Percentiles rank a stretch among this genome's conserved stretches.
Conservation (phyloP, 2,797 vertebrate species). For the Helostoma temminkii region DNA sequence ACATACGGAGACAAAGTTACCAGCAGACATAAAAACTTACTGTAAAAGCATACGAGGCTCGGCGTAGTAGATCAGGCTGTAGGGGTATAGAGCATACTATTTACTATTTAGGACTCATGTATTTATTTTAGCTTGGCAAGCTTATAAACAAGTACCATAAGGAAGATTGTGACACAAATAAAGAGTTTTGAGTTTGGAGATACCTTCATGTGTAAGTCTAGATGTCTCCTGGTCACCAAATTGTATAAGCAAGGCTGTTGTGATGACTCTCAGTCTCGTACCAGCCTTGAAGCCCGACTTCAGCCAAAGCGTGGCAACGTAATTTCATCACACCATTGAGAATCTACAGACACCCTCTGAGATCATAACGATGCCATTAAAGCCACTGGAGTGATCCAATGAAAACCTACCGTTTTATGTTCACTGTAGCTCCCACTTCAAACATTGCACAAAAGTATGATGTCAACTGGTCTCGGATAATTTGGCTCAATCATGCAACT, state of each 20-base stretch:
- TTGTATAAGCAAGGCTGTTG: slow-evolving; percentile 29
- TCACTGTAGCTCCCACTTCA: slow-evolving; percentile 64
- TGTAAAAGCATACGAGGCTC: slow-evolving; percentile 44
- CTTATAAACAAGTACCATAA: slow-evolving; percentile 10
- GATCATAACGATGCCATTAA: slow-evolving; percentile 78
- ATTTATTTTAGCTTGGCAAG: slow-evolving; percentile 36
- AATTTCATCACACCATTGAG: slow-evolving; percentile 75
- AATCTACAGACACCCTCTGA: slow-evolving; percentile 77
- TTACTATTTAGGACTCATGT: too few relatives aligned
- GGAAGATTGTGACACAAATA: slow-evolving; percentile 5
- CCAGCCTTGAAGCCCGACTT: slow-evolving; percentile 41
- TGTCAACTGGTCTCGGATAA: slow-evolving; percentile 64
- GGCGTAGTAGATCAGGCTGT: slow-evolving; percentile 19
- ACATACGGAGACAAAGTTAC: slow-evolving; percentile 58
- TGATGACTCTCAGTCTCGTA: slow-evolving; percentile 29
- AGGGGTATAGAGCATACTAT: slow-evolving; percentile 19
- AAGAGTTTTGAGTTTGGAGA: background rate
- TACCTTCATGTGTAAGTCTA: slow-evolving; percentile 11
- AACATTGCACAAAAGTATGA: slow-evolving; percentile 70
- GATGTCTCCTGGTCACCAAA: slow-evolving; percentile 27
- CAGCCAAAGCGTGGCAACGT: slow-evolving; percentile 62
- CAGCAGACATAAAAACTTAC: slow-evolving; percentile 63
- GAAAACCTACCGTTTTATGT: slow-evolving; percentile 68
- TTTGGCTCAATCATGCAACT: slow-evolving; percentile 64
- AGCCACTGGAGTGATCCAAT: slow-evolving; percentile 71